These are phyloP conservation scores for Tenodera sinensis DNA, from an alignment of 2,888 invertebrate species.

Conservation along the genomic window DNA sequence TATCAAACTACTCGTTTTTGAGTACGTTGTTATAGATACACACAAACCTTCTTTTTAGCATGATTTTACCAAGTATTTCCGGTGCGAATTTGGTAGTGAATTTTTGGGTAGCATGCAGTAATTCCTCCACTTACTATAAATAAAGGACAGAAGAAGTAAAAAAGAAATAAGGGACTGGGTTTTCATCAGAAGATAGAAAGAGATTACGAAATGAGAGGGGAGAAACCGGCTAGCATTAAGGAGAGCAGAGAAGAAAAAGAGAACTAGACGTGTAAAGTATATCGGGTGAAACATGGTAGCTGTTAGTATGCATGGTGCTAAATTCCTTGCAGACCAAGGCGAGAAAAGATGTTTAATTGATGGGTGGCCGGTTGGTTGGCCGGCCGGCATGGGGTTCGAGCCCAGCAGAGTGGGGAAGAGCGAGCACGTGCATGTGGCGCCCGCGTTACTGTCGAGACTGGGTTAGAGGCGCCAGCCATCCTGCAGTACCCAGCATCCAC, in stretches of 20 bases:
- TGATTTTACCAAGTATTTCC: too few species aligned
- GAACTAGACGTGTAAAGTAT: neutral
- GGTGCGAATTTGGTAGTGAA: too few species aligned
- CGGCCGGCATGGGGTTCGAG: neutral
- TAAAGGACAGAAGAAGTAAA: too few species aligned
- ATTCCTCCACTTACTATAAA: too few species aligned
- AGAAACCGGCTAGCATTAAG: neutral
- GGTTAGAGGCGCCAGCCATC: neutral
- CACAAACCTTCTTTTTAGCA: too few species aligned
- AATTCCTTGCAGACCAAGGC: neutral
- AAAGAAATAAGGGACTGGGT: too few species aligned
- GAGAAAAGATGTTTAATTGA: neutral
- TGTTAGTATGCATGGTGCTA: neutral
- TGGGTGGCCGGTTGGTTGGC: neutral
- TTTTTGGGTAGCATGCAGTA: too few species aligned
- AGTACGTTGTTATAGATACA: too few species aligned
- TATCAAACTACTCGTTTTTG: too few species aligned
- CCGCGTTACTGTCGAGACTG: neutral
- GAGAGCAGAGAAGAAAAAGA: neutral
- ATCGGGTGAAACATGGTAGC: neutral
- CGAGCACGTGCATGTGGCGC: neutral
- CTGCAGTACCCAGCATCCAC: neutral
- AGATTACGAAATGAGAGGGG: too few species aligned
- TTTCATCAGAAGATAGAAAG: too few species aligned
- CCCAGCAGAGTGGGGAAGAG: neutral